Percentiles rank a stretch among this genome's conserved stretches.
Conservation (phyloP, 2,888 invertebrate species). For the Tridacna gigas region DNA sequence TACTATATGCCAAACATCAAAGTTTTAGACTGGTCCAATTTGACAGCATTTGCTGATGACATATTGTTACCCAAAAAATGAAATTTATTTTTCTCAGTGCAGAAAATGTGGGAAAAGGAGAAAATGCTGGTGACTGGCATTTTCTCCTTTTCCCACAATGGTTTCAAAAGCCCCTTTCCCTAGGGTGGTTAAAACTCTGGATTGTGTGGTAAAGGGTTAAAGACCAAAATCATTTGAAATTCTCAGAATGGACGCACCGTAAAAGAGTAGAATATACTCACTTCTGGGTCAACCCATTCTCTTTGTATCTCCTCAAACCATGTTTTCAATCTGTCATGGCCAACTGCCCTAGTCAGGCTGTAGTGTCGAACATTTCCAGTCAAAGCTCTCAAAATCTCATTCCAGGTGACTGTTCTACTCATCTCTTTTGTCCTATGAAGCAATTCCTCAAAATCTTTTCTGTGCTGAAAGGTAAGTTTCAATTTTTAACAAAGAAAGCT, state of each 20-base stretch:
- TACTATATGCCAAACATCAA: too few relatives aligned
- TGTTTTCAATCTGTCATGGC: background rate
- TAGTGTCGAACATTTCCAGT: background rate
- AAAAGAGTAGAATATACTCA: background rate
- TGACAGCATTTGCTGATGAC: too few relatives aligned
- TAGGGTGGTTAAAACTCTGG: background rate
- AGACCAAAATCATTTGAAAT: background rate
- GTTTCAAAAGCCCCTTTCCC: background rate
- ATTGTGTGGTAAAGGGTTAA: background rate
- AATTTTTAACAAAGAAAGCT: too few relatives aligned
- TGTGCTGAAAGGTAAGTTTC: background rate
- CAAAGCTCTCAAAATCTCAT: slow-evolving; percentile 8
- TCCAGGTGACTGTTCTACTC: slow-evolving; percentile 19
- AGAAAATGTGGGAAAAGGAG: too few relatives aligned
- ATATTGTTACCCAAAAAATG: too few relatives aligned
- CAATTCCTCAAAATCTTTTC: background rate
- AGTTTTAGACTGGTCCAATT: too few relatives aligned
- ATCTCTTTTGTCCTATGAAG: slow-evolving; percentile 1
- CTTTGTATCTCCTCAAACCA: slow-evolving; percentile 22
- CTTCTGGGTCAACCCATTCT: slow-evolving; percentile 1
- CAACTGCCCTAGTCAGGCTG: background rate
- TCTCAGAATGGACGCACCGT: too few relatives aligned
- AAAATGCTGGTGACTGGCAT: background rate
- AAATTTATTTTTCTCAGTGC: too few relatives aligned
- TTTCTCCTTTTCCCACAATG: background rate